Evolutionary conservation across 2,113 vertebrate genomes (phyloP).

Genomic region (Notiomystis cincta): DNA sequence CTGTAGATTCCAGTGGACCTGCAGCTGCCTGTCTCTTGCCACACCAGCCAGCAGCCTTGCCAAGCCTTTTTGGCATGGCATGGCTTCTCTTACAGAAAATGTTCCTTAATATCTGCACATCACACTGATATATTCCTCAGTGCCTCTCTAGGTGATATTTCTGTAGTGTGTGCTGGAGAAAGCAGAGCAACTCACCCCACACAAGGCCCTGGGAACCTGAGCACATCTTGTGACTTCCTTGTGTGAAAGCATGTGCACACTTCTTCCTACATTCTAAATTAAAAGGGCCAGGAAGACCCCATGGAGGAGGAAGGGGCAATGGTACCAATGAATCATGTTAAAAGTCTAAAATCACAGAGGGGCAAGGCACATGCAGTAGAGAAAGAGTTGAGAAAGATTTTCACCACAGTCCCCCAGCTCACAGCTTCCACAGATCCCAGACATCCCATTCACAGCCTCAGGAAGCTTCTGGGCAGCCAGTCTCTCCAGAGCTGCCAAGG

Average conservation of each 20-base stretch:
- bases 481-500: not conserved
- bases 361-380: not conserved
- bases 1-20: not conserved
- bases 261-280: not conserved
- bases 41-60: not conserved
- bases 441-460: not conserved
- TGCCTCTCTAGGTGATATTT: not conserved
- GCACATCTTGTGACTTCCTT: not conserved
- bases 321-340: fast-evolving
- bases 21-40: not conserved
- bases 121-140: not conserved
- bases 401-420: fast-evolving
- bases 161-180: fast-evolving
- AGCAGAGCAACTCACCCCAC: not conserved
- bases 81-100: not conserved
- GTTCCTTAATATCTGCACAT: not conserved
- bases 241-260: fast-evolving
- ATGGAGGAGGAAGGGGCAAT: not conserved
- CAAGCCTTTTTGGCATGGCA: not conserved
- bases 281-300: not conserved
- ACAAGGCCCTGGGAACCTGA: not conserved
- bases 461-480: not conserved
- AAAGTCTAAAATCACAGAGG: not conserved
- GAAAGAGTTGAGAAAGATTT: not conserved
- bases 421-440: not conserved